Evolutionary conservation across 2,113 vertebrate genomes (phyloP), one percentile per base, ranked within the genome.

Genomic region (Cinclus cinclus): DNA sequence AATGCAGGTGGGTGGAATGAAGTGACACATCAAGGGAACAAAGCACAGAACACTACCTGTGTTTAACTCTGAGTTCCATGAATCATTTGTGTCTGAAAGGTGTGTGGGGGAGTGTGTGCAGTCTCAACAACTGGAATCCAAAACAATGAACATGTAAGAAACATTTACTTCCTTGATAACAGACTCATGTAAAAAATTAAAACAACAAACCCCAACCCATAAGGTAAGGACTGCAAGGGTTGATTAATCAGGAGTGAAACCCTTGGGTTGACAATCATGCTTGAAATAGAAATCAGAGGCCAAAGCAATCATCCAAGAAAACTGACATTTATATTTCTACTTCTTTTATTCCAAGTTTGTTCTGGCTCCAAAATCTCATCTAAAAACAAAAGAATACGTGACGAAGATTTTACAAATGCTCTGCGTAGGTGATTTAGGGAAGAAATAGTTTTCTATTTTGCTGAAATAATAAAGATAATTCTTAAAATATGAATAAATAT

Each of bases 201-300:
- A 73, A 52, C 58, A 27, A 69, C 65, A 44, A 79, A 71, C 15
- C 17, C 15, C 50, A 81, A 10, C 47, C 65, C 60, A 52, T 64
- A 7, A 69, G 39, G 64, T 70, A 70, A 83, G 13, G 71, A 56
- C 64, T 88, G 77, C 33, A 70, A 44, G 5, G 22, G 60, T 6
- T 86, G 75, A 93, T 77, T 88, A 76, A 84, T 63, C 63, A 79
- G 67, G 28, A 94, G 47, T 71, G 80, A 91, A 92, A 82, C 33
- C 28, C 27, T 69, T 81, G 84, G 63, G 39, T 2, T 88, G 85
- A 88, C 53, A 70, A 37, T 46, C 78, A 83, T 16, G 53, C 58
- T 84, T 85, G 67, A 78, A 83, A 92, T 6, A 87, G 42, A 90
- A 92, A 65, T 65, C 70, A 71, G 78, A 94, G 55, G 71, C 33